A percentile compares a stretch with the other conserved stretches of the same genome.
phyloP scores from a whole-genome alignment of 2,888 invertebrate genomes.

The Sesia bembeciformis region DNA sequence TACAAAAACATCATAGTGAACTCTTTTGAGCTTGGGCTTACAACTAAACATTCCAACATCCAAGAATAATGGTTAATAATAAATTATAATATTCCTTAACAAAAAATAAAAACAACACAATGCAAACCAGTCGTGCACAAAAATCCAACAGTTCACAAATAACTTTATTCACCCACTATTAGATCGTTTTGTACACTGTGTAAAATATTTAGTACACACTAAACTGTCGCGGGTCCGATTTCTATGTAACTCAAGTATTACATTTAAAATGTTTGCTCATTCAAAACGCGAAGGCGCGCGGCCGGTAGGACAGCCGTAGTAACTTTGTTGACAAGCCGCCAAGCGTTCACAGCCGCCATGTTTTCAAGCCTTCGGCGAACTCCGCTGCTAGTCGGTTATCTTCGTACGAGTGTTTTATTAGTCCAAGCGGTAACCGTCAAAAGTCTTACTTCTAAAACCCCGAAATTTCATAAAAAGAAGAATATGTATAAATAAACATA shows the following conservation, averaged over 20 bases:
- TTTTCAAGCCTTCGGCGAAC: constrained; percentile 46
- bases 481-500: too few relatives aligned
- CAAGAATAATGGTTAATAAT: not conserved
- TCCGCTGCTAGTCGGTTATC: constrained; percentile 33
- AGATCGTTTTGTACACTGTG: not conserved
- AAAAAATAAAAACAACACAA: not conserved
- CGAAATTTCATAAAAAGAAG: too few relatives aligned
- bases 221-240: not conserved
- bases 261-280: not conserved
- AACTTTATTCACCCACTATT: not conserved
- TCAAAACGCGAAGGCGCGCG: constrained; percentile 30
- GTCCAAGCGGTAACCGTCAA: not conserved
- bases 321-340: constrained; percentile 68
- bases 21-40: too few relatives aligned
- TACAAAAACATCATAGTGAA: too few relatives aligned
- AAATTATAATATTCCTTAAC: not conserved
- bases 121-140: not conserved
- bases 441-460: too few relatives aligned
- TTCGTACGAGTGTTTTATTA: constrained; percentile 8
- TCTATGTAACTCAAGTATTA: not conserved
- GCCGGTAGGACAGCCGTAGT: constrained; percentile 34
- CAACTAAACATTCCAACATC: too few relatives aligned
- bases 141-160: constrained; percentile 2
- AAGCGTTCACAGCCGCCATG: constrained; percentile 41
- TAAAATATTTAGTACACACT: not conserved